These are phyloP conservation scores for Rhinolophus ferrumequinum DNA, from an alignment of 2,113 vertebrate genomes.

Conservation along the genomic window DNA sequence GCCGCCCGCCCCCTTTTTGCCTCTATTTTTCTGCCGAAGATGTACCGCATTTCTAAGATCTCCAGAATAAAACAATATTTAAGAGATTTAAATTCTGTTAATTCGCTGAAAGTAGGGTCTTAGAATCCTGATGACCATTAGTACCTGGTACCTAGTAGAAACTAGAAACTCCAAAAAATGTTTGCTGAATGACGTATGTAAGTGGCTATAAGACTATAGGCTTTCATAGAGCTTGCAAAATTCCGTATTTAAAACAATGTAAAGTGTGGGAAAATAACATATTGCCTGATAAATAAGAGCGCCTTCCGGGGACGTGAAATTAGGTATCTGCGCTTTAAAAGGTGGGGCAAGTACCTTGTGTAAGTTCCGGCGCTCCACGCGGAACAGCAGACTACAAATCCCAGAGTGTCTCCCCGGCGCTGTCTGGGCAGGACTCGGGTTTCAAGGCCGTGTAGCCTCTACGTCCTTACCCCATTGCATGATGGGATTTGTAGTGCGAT, in stretches of 20 bases:
- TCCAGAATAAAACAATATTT: constrained; percentile 44
- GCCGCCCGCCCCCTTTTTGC: too few relatives aligned
- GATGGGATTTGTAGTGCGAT: constrained; percentile 70
- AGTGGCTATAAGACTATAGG: neutral
- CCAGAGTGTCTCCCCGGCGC: constrained; percentile 31
- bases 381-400: constrained; percentile 55
- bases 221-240: constrained; percentile 24
- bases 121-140: neutral
- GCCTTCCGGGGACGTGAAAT: neutral
- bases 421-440: accelerated
- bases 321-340: constrained; percentile 48
- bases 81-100: constrained; percentile 34
- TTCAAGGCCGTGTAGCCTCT: neutral
- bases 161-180: neutral
- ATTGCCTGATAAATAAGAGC: neutral
- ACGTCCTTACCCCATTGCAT: neutral
- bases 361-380: neutral
- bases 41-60: neutral
- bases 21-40: neutral
- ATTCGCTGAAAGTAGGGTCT: neutral
- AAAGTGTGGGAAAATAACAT: neutral
- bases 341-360: neutral
- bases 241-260: neutral
- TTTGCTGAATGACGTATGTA: constrained; percentile 27
- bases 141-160: neutral